Base-by-base conservation (phyloP, 2,113 vertebrate species). In the Anthoscopus minutus region DNA sequence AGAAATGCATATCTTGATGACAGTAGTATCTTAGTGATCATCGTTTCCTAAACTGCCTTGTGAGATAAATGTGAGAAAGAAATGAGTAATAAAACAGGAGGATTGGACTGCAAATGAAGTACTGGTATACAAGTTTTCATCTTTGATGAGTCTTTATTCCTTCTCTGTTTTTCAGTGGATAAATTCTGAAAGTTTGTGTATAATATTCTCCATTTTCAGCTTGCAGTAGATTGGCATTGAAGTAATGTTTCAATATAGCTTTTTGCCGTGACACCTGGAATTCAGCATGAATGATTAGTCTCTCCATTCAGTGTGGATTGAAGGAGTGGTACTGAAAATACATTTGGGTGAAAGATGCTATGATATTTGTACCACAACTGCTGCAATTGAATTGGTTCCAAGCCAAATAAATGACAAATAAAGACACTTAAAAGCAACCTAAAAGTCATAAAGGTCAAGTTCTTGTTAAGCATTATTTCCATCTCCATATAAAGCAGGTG, bases 351-450 rank as follows among this genome's bases (percentile, higher is more conserved):
- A 88, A 64, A 64, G 31, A n/a, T 64, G 35, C 19, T 70, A 6
- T 70, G 64, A 76, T 85, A 44, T 74, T 64, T 87, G 24, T 60
- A 57, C n/a, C 16, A 16, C n/a, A 85, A 23, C 30, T 65, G 23
- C 33, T 76, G 33, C 20, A 72, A 54, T 48, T 83, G 60, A 73
- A 54, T 66, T 69, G 38, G 14, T 90, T 89, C 72, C 71, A 92
- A 95, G 74, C 33, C 65, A 1, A 35, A 85, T 84, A 79, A 80
- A 74, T 80, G 40, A 35, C 89, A 85, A 48, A 45, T 54, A 85
- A 64, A 91, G 70, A 80, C 56, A 85, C 82, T 96, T 94, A 85
- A 92, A 96, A 91, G 48, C 87, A 95, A 96, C 81, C 51, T 87
- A 94, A 81, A 95, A 81, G 72, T 82, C 74, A 77, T 51, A 56